Percentiles rank a stretch among this genome's conserved stretches.
phyloP scores from a whole-genome alignment of 1,140 invertebrate species.

The Heliconius eleuchia region DNA sequence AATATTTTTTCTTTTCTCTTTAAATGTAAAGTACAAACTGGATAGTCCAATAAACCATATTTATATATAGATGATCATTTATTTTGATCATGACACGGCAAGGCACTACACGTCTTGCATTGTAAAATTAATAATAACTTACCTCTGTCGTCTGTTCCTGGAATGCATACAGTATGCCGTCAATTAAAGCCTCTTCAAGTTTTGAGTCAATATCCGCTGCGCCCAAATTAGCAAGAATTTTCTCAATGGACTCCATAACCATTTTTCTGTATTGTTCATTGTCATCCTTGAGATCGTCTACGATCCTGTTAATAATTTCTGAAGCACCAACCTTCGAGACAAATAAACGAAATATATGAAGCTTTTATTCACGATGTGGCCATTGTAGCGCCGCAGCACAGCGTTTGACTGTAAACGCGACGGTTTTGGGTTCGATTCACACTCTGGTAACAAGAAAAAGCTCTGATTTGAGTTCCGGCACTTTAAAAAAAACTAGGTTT shows the following conservation, averaged over 20 bases:
- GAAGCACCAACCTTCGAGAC: slow-evolving; percentile 91
- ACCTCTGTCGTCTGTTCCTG: slow-evolving; percentile 99
- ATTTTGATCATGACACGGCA: too few relatives aligned
- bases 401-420: too few relatives aligned
- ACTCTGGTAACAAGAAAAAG: too few relatives aligned
- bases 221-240: slow-evolving; percentile 98
- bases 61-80: too few relatives aligned
- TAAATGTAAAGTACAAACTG: too few relatives aligned
- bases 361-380: too few relatives aligned
- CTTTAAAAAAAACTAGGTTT: not conserved
- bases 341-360: not conserved
- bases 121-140: slow-evolving; percentile 41
- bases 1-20: too few relatives aligned
- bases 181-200: slow-evolving; percentile 99
- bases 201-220: slow-evolving; percentile 98
- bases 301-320: slow-evolving; percentile 99
- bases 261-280: slow-evolving; percentile 99
- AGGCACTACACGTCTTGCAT: too few relatives aligned
- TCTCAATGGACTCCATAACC: slow-evolving; percentile 99
- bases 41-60: too few relatives aligned
- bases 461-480: too few relatives aligned
- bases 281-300: slow-evolving; percentile 99
- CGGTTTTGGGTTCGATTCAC: too few relatives aligned
- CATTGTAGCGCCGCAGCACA: too few relatives aligned
- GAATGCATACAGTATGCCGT: slow-evolving; percentile 99